Conservation (phyloP, 2,797 vertebrate genomes). For the Cyprinodon diabolis region DNA sequence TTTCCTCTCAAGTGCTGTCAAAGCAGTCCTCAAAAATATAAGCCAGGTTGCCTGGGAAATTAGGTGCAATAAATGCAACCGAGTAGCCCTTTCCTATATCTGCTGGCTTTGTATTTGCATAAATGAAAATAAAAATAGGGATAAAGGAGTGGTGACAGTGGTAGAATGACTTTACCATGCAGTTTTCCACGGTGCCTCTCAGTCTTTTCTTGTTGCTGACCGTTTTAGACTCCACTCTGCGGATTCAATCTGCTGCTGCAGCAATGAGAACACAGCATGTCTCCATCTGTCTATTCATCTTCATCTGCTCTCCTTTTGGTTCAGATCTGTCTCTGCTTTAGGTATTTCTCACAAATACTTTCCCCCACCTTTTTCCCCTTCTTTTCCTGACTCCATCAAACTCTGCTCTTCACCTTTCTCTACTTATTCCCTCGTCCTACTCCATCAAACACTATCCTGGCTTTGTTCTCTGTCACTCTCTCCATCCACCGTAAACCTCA, state of each 20-base stretch:
- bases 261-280: conserved; percentile 6
- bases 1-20: conserved; percentile 33
- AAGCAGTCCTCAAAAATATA: conserved; percentile 29
- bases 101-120: conserved; percentile 32
- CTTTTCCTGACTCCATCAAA: conserved; percentile 34
- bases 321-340: conserved; percentile 45
- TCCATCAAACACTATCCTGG: conserved; percentile 24
- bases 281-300: conserved; percentile 30
- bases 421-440: conserved; percentile 23
- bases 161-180: conserved; percentile 51
- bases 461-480: conserved; percentile 48
- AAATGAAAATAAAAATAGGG: conserved; percentile 53
- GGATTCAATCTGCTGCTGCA: conserved; percentile 9
- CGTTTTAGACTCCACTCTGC: not conserved
- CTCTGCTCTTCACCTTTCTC: conserved; percentile 16
- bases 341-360: conserved; percentile 51
- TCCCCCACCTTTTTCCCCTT: conserved; percentile 33
- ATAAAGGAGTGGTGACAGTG: conserved; percentile 33
- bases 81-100: conserved; percentile 40
- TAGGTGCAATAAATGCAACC: conserved; percentile 40
- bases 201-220: conserved; percentile 40
- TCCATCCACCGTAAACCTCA: conserved; percentile 15
- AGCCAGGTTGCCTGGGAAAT: conserved; percentile 59
- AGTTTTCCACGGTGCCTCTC: conserved; percentile 29
- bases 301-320: conserved; percentile 41